Evolutionary conservation across 2,797 vertebrate species (phyloP).

Genomic region (Myotis planiceps): DNA sequence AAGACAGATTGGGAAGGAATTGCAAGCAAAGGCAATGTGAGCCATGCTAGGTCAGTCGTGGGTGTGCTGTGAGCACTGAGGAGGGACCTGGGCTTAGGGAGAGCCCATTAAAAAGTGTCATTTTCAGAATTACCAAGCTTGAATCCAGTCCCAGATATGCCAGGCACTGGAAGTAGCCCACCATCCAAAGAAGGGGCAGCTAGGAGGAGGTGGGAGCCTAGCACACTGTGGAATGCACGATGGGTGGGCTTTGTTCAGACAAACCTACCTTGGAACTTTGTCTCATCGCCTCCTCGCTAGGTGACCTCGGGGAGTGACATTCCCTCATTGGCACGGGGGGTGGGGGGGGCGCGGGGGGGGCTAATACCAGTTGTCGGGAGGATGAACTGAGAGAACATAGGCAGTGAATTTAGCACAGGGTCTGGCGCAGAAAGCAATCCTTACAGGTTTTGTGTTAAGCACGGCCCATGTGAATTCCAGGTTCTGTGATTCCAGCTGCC

Average conservation of each 20-base stretch:
- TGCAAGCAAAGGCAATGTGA: background rate
- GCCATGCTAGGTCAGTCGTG: background rate
- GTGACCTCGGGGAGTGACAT: no score
- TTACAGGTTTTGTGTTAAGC: background rate
- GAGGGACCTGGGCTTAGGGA: background rate
- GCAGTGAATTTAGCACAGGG: background rate
- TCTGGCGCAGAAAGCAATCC: background rate
- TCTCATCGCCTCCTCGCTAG: background rate
- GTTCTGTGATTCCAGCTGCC: fast-evolving
- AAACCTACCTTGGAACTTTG: background rate
- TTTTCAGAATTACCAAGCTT: background rate
- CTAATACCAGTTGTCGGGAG: background rate
- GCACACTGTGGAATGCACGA: fast-evolving
- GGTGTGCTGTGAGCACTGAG: background rate
- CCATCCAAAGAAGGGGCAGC: background rate
- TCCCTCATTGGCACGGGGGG: background rate
- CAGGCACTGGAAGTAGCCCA: background rate
- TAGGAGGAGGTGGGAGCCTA: background rate
- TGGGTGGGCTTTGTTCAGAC: background rate
- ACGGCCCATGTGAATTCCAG: fast-evolving
- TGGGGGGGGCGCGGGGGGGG: fast-evolving
- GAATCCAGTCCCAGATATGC: background rate
- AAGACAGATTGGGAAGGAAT: background rate
- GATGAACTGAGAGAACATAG: background rate
- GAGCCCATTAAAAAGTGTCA: background rate